A percentile compares a stretch with the other conserved stretches of the same genome.
Evolutionary conservation across 2,797 vertebrate species (phyloP).

Genomic region (Poecilia gillii): DNA sequence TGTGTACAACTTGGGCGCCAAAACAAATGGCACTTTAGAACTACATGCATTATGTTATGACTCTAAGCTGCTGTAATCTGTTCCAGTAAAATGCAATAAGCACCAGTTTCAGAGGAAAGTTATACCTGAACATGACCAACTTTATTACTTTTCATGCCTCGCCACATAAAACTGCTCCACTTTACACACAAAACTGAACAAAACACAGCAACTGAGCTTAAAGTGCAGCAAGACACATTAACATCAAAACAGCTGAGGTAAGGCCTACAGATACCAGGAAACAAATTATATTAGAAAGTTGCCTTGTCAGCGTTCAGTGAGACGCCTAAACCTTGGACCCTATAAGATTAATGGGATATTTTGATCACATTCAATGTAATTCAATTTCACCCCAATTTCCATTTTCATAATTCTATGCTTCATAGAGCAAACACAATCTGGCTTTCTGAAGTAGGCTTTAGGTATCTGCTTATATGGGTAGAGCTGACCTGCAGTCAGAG

Average conservation of each 20-base stretch:
- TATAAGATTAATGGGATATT: background rate
- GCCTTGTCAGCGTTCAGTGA: background rate
- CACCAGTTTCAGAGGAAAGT: background rate
- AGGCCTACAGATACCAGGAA: background rate
- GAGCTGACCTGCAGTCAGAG: background rate
- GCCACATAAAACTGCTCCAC: background rate
- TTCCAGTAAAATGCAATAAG: background rate
- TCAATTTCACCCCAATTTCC: background rate
- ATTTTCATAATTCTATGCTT: background rate
- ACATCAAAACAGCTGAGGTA: background rate
- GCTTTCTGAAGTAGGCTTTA: background rate
- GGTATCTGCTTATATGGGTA: background rate
- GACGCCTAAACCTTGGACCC: background rate
- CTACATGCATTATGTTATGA: background rate
- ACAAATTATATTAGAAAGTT: background rate
- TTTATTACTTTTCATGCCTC: background rate
- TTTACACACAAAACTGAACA: background rate
- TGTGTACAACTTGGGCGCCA: too few species aligned
- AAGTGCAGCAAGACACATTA: background rate
- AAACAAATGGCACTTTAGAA: background rate
- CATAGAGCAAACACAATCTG: background rate
- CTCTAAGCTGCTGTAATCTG: background rate
- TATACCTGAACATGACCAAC: background rate
- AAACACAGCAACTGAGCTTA: background rate
- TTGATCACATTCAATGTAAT: background rate